Percentiles rank a stretch among this genome's conserved stretches.
Evolutionary conservation across 2,888 invertebrate genomes (phyloP).

Genomic region (Elysia crispata): DNA sequence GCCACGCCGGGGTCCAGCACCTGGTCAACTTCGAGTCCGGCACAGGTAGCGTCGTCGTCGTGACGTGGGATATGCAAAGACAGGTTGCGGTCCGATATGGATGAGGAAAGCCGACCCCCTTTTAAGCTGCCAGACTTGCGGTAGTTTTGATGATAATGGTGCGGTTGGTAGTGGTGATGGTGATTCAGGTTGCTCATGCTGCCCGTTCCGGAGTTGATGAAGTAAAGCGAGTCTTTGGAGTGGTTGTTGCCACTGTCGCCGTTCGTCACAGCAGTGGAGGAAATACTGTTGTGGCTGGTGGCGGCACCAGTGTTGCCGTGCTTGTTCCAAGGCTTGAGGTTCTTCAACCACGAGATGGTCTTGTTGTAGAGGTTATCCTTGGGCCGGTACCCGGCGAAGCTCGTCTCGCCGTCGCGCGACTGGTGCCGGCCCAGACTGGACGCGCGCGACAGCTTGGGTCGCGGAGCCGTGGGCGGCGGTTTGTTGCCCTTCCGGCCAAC

Average conservation of each 20-base stretch:
- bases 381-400: slow-evolving; percentile 39
- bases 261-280: slow-evolving; percentile 12
- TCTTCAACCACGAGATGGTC: slow-evolving; percentile 55
- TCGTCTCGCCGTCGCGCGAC: slow-evolving; percentile 13
- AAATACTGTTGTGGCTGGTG: slow-evolving; percentile 13
- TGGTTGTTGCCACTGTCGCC: slow-evolving; percentile 2
- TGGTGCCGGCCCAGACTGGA: neutral
- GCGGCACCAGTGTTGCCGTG: slow-evolving; percentile 26
- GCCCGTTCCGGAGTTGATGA: neutral
- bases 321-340: slow-evolving; percentile 52
- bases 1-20: neutral
- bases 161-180: neutral
- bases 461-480: neutral
- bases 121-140: neutral
- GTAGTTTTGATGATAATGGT: neutral
- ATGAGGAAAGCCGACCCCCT: neutral
- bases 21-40: neutral
- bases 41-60: neutral
- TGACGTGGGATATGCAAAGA: slow-evolving; percentile 3
- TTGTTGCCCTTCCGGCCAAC: too few relatives aligned
- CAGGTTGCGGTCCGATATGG: slow-evolving; percentile 36
- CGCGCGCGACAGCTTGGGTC: neutral
- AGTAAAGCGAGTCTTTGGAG: neutral
- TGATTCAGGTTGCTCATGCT: neutral
- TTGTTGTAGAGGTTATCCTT: slow-evolving; percentile 56